Evolutionary conservation across 35 echinoderm and acorn worm genomes (phyloP).

Genomic region (Amphiura filiformis): DNA sequence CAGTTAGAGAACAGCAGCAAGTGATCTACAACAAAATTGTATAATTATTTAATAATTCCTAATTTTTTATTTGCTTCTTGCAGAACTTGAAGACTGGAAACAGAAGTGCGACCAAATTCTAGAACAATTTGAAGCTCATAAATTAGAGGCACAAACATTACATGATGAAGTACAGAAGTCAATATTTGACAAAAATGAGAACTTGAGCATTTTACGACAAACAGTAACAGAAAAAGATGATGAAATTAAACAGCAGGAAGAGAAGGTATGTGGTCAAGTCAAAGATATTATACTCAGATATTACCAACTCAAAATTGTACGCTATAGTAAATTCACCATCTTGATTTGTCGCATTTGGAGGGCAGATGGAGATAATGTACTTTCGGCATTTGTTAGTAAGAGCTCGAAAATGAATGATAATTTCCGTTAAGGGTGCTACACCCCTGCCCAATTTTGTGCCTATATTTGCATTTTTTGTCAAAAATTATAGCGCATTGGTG

Average conservation of each 20-base stretch:
- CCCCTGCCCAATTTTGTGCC: no score
- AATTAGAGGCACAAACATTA: background rate
- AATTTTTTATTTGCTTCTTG: background rate
- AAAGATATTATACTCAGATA: no score
- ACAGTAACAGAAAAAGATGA: conserved; percentile 38
- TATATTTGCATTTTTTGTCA: no score
- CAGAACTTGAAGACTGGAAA: conserved; percentile 41
- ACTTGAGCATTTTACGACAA: conserved; percentile 58
- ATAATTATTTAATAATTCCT: no score
- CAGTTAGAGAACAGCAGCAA: no score
- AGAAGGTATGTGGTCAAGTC: conserved; percentile 2
- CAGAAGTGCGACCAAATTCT: conserved; percentile 19
- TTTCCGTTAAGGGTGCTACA: no score
- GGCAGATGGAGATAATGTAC: background rate
- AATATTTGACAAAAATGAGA: conserved; percentile 64
- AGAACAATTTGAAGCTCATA: conserved; percentile 31
- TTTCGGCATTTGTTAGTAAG: background rate
- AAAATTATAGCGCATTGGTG: no score
- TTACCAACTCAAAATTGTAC: no score
- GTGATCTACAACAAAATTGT: no score
- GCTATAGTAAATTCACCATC: no score
- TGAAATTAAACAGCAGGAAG: background rate
- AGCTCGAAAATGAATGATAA: background rate
- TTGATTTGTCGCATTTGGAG: background rate
- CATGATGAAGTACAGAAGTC: conserved; percentile 57